Evolutionary conservation across 1,140 invertebrate genomes (phyloP).

Genomic region (Aphis gossypii): DNA sequence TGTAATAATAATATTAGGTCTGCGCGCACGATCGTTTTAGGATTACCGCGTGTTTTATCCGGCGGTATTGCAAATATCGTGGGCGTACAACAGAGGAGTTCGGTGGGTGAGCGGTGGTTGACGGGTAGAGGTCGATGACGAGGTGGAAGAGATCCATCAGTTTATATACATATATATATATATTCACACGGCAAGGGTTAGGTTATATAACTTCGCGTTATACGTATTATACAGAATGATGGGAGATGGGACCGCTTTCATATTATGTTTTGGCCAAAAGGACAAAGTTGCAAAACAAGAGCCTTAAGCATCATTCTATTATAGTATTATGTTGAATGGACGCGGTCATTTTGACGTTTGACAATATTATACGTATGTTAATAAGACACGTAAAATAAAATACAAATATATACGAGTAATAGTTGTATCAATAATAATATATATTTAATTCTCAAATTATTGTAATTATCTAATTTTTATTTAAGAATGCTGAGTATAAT

Average conservation of each 20-base stretch:
- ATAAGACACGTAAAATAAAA: too few relatives aligned
- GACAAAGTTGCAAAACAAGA: not conserved
- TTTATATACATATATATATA: not conserved
- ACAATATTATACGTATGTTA: too few relatives aligned
- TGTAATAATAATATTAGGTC: not conserved
- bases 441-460: not conserved
- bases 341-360: not conserved
- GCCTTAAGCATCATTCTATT: not conserved
- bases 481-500: not conserved
- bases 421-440: not conserved
- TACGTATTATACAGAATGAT: not conserved
- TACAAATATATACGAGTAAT: too few relatives aligned
- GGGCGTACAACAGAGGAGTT: not conserved
- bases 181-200: not conserved
- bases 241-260: not conserved
- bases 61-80: not conserved
- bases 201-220: not conserved
- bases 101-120: not conserved
- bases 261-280: not conserved
- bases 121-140: not conserved
- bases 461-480: not conserved
- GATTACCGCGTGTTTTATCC: not conserved
- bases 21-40: not conserved
- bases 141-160: not conserved
- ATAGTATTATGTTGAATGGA: not conserved